A percentile compares a stretch with the other conserved stretches of the same genome.
phyloP scores from a whole-genome alignment of 2,888 invertebrate species.

The Nesidiocoris tenuis region DNA sequence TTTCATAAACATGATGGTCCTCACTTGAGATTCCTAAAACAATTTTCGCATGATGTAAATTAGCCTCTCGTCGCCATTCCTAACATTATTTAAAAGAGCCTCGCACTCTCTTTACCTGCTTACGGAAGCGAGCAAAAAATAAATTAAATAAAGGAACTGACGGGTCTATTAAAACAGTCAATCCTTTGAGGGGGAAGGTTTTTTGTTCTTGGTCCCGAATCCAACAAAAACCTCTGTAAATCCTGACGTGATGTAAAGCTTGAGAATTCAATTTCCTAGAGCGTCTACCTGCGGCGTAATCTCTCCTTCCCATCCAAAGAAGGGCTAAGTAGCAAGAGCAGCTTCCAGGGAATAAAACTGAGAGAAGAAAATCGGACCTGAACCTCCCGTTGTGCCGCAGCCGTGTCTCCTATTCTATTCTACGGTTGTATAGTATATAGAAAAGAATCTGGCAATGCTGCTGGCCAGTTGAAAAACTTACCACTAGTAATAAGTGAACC shows the following conservation, averaged over 20 bases:
- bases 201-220: neutral
- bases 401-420: too few species aligned
- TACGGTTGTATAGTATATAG: too few species aligned
- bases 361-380: neutral
- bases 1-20: too few species aligned
- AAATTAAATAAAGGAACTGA: neutral
- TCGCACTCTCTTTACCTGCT: neutral
- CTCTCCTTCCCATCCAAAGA: neutral
- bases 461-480: too few species aligned
- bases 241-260: neutral
- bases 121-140: neutral
- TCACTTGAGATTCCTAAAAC: too few species aligned
- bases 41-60: too few species aligned
- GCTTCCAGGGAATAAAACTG: neutral
- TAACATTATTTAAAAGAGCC: too few species aligned
- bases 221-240: neutral
- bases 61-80: too few species aligned
- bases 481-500: too few species aligned
- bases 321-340: neutral
- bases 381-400: too few species aligned
- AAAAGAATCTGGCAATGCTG: too few species aligned
- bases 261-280: neutral
- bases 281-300: neutral
- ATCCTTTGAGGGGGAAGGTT: neutral
- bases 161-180: slow-evolving; percentile 5